Evolutionary conservation across 2,113 vertebrate species (phyloP), one percentile per base, ranked within the genome.

Genomic region (Progne subis): DNA sequence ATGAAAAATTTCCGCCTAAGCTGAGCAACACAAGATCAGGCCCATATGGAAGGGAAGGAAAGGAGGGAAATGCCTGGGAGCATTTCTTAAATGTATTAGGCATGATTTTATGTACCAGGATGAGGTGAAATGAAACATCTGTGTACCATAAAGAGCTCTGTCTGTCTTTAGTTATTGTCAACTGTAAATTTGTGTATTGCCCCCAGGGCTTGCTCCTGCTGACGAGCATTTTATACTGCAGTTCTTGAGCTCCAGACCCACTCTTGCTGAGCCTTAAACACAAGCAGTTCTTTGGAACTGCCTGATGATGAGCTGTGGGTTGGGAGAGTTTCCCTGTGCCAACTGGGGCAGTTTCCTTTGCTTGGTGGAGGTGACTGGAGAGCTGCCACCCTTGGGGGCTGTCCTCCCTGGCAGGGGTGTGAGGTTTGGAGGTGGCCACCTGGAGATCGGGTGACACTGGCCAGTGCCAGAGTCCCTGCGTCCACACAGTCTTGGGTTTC

Each of bases 61-160:
- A 86, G 37, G 59, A 87, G 71, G 52, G 67, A 86, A 87, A 88
- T 70, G 60, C 79, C 82, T 76, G 49, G 31, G n/a, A 95, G 75
- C n/a, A 0, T 64, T 87, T 88, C 94, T 75, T 67, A 83, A 86
- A 64, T 2, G 3, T 72, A 65, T 94, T 92, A 87, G 77, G 65
- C 49, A 67, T 55, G 67, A 80, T 88, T 92, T 92, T 79, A 81
- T 67, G 65, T 84, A 67, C 43, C 64, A 53, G 87, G 81, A 89
- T 83, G 93, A 93, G 68, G 76, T 97, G 93, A 92, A 95, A 83
- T 65, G 75, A 90, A 96, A 91, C 59, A 77, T 67, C 85, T 92
- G 89, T 56, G 60, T 77, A 75, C 80, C 59, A 77, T 91, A 60
- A 94, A 94, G 81, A 90, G 85, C 83, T 89, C 86, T 89, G 72